Percentiles rank a stretch among this genome's conserved stretches.
Conservation (phyloP, 2,113 vertebrate genomes). For the Eleginops maclovinus region DNA sequence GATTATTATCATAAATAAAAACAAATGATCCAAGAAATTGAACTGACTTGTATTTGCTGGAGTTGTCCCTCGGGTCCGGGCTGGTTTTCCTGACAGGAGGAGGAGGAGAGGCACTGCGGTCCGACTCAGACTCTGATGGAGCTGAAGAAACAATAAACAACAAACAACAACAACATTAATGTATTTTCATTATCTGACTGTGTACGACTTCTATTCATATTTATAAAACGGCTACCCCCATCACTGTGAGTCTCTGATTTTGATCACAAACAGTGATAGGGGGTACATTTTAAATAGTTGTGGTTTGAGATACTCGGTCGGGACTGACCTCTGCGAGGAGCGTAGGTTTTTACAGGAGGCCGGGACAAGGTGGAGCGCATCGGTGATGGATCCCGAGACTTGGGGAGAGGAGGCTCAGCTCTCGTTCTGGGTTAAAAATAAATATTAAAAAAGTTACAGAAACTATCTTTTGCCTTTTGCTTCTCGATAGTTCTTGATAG, state of each 20-base stretch:
- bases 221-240: too few species aligned
- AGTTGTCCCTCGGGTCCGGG: slow-evolving; percentile 61
- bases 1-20: background rate
- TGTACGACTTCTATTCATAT: background rate
- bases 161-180: background rate
- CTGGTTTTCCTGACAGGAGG: slow-evolving; percentile 59
- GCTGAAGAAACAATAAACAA: slow-evolving; percentile 60
- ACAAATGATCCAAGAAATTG: too few species aligned
- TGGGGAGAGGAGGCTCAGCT: slow-evolving; percentile 70
- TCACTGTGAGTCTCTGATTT: background rate
- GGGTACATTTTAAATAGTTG: too few species aligned
- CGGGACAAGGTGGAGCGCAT: slow-evolving; percentile 75
- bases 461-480: background rate
- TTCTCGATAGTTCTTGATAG: too few species aligned
- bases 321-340: slow-evolving; percentile 78
- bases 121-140: slow-evolving; percentile 80
- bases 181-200: background rate
- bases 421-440: slow-evolving; percentile 58
- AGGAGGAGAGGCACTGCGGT: slow-evolving; percentile 80
- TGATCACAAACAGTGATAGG: background rate
- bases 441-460: background rate
- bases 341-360: slow-evolving; percentile 50
- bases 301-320: background rate
- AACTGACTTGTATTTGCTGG: slow-evolving; percentile 80
- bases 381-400: slow-evolving; percentile 79